Base-by-base conservation (phyloP, 1,140 invertebrate species). In the Gonioctena quinquepunctata region DNA sequence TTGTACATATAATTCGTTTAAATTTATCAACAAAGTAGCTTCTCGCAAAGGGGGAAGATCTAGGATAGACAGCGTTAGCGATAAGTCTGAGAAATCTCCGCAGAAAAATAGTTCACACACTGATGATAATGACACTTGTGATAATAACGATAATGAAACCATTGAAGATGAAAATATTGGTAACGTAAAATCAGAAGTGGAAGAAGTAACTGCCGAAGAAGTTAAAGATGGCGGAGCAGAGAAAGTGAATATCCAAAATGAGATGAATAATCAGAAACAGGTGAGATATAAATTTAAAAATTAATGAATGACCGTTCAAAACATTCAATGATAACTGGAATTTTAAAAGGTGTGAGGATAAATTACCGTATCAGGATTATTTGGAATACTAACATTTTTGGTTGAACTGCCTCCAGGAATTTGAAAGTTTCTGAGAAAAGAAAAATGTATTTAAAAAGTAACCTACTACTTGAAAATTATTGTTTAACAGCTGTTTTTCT, bases 11-110 rank as follows among this genome's bases (percentile, higher is more conserved):
- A 28, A 26, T 54, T 7, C 23, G 25, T 66, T 25, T 8, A 66
- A 66, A 54, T 21, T 66, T 11, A 54, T 52, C 3, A 66, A 52
- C 11, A 66, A 66, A 66, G 13, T 6, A n/a, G 27, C 8, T 19
- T 33, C 42, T 61, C 25, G 63, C 49, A 66, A 67, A 61, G 54
- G 50, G 61, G 19, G 25, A 27, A 64, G 48, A 57, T 27, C 23
- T 57, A 42, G 63, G 25, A 27, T 28, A 16, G 69, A 70, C 16
- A 66, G 63, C 52, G 13, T 23, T 28, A 59, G 54, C 26, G 68
- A 69, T 18, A 69, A 52, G 23, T 21, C 48, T 19, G 26, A 62
- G 16, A 69, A 69, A 62, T 64, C 60, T n/a, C 56, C 54, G 49
- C 33, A 49, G 13, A 70, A 70, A 50, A 54, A 22, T 28, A 56